Evolutionary conservation across 2,888 invertebrate genomes (phyloP), one percentile per base, ranked within the genome.

Genomic region (Sarcophaga carnaria): DNA sequence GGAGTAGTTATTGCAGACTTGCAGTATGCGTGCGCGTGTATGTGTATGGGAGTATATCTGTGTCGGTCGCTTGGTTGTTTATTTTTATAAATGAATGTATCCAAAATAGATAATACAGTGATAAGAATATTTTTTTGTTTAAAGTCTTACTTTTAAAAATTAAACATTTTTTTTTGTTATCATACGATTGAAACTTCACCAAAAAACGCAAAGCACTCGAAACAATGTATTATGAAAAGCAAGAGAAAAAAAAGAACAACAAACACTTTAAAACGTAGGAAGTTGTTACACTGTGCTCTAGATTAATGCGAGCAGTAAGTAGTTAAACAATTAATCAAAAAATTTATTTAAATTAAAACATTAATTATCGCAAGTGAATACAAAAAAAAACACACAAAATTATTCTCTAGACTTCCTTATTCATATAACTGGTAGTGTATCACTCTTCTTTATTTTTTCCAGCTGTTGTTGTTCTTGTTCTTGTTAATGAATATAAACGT

Each of bases 1-100:
- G 8, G 37, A 37, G 37, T 77, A 77, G 76, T 47, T 22, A 8
- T 76, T 82, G 76, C 64, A 82, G 64, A 63, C 75, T 76, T 64
- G 64, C 54, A 37, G n/a, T 80, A 67, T 67, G 27, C 27, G 62
- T 75, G 49, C 12, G 3, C 60, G 45, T 72, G 22, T 22, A 22
- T 22, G 37, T 62, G 66, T 59, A 12, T n/a, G 72, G 45, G 54
- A 63, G 63, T 62, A 27, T 62, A 14, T 37, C 37, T 72, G 47
- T 71, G 49, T 78, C 14, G 37, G 63, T 77, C 78, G 76, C 67
- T 83, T 67, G 79, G 80, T 88, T 89, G 85, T 89, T 87, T 89
- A 85, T 82, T 89, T 88, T 89, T 88, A 90, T 91, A 91, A 91
- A 92, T 91, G 92, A 92, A 92, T 92, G 92, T 92, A 90, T 91